phyloP scores from a whole-genome alignment of 2,113 vertebrate genomes.

The Crotalus tigris region DNA sequence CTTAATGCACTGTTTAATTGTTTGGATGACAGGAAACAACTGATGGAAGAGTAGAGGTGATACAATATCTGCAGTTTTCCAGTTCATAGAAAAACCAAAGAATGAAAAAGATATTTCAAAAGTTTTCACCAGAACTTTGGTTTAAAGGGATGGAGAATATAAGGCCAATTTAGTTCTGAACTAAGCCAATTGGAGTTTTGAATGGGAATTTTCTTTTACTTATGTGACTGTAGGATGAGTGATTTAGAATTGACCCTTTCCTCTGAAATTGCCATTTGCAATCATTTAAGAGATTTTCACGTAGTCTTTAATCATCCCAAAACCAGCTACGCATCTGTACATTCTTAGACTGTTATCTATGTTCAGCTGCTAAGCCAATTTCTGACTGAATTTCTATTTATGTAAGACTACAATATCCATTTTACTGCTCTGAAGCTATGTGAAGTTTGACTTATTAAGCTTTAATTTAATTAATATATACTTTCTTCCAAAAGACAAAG shows the following conservation, averaged over 20 bases:
- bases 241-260: neutral
- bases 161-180: neutral
- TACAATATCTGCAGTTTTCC: neutral
- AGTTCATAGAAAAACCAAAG: neutral
- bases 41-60: neutral
- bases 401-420: no score
- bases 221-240: neutral
- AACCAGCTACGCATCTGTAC: neutral
- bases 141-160: neutral
- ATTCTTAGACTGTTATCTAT: neutral
- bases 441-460: no score
- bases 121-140: neutral
- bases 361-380: neutral
- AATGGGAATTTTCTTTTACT: neutral
- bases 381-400: no score
- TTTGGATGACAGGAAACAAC: neutral
- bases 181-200: neutral
- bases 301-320: neutral
- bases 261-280: neutral
- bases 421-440: no score
- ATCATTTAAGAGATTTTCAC: neutral
- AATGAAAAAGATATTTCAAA: neutral
- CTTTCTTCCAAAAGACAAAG: no score
- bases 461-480: no score
- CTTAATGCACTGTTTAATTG: neutral